Percentiles rank a stretch among this genome's conserved stretches.
Conservation (phyloP, 2,113 vertebrate genomes). For the Leiothrix lutea region DNA sequence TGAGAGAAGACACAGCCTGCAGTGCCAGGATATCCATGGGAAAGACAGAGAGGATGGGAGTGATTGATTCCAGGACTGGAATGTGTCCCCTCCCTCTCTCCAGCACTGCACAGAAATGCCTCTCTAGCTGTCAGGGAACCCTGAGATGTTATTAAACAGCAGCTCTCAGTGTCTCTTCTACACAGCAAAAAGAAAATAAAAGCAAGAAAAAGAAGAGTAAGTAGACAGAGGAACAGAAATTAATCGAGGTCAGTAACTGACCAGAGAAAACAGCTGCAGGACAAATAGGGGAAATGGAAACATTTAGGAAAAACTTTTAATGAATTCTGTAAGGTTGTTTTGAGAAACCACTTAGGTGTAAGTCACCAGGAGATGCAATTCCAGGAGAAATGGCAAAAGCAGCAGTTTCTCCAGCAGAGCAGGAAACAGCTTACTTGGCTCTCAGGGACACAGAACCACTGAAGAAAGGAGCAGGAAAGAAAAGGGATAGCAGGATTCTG, state of each 20-base stretch:
- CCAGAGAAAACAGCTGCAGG: neutral
- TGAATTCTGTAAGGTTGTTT: neutral
- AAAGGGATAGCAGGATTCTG: neutral
- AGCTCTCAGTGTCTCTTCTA: neutral
- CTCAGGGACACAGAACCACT: fast-evolving
- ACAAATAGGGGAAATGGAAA: neutral
- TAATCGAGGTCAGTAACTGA: neutral
- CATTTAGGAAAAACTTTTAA: neutral
- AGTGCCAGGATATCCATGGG: neutral
- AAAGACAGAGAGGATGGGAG: neutral
- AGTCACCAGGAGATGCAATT: neutral
- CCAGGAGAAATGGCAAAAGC: neutral
- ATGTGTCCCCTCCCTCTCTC: neutral
- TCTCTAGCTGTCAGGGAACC: neutral
- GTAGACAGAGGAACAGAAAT: neutral
- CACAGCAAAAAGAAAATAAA: neutral
- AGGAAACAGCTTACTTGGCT: neutral
- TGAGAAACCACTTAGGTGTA: neutral
- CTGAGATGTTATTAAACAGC: neutral
- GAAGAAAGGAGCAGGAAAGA: neutral
- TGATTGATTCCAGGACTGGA: neutral
- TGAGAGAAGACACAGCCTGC: neutral
- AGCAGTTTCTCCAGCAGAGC: neutral
- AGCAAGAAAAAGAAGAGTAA: neutral
- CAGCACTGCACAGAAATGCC: neutral